A percentile compares a stretch with the other conserved stretches of the same genome.
Conservation (phyloP, 2,797 vertebrate genomes). For the Propithecus deckenii region DNA sequence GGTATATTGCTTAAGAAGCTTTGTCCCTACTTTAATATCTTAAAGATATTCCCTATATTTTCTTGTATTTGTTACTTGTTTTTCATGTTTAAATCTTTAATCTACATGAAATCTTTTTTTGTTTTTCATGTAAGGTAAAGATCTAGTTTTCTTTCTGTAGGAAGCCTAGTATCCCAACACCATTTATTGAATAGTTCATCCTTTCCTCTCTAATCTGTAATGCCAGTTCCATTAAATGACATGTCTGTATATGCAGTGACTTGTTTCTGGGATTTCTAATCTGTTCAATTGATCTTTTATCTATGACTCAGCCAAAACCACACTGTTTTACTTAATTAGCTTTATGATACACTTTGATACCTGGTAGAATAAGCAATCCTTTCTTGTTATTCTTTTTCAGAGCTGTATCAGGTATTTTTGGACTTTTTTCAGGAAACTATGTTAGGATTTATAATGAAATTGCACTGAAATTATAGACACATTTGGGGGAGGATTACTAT, state of each 20-base stretch:
- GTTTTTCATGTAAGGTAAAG: background rate
- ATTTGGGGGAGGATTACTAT: background rate
- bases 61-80: background rate
- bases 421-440: background rate
- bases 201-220: background rate
- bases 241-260: background rate
- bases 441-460: background rate
- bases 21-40: background rate
- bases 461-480: background rate
- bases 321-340: background rate
- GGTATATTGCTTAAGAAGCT: background rate
- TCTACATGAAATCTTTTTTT: background rate
- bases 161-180: background rate
- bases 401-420: background rate
- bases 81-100: background rate
- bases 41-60: background rate
- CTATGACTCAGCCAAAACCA: background rate
- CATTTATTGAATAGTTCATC: background rate
- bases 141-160: background rate
- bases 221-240: background rate
- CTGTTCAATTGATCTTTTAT: background rate
- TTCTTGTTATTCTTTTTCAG: background rate
- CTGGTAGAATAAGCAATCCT: background rate
- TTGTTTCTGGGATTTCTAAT: slow-evolving; percentile 1
- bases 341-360: background rate